Evolutionary conservation across 2,888 invertebrate genomes (phyloP).

Genomic region (Labia minor): DNA sequence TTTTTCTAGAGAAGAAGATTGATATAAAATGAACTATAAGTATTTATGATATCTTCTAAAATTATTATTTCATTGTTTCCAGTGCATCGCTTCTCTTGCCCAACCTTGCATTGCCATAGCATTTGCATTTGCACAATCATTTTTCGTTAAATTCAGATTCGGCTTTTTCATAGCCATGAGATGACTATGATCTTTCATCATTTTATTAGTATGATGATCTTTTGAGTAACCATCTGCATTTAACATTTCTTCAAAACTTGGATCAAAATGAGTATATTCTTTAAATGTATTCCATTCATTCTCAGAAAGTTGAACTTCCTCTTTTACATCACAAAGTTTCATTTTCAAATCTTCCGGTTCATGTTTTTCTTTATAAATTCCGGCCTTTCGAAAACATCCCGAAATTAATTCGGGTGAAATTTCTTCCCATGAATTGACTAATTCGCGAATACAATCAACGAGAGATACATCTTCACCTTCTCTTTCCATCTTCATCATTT

Average conservation of each 20-base stretch:
- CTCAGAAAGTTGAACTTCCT: neutral
- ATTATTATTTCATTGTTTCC: neutral
- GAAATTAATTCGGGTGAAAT: neutral
- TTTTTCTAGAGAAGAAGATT: too few relatives aligned
- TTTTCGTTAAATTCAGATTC: neutral
- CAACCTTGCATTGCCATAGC: neutral
- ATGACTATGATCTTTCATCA: neutral
- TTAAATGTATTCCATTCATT: slow-evolving; percentile 1
- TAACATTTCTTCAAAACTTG: neutral
- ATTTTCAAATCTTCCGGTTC: neutral
- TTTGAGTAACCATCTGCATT: neutral
- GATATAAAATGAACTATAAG: too few relatives aligned
- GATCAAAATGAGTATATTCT: neutral
- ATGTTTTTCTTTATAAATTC: neutral
- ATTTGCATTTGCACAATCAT: neutral
- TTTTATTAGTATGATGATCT: neutral
- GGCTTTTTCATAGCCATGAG: neutral
- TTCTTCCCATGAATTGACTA: neutral
- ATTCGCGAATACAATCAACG: neutral
- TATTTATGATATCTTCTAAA: too few relatives aligned
- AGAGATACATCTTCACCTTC: neutral
- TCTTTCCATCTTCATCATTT: neutral
- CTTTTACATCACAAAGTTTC: neutral
- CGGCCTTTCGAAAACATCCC: neutral
- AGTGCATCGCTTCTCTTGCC: neutral